phyloP scores from a whole-genome alignment of 2,797 vertebrate species.

The Tragopan temminckii region DNA sequence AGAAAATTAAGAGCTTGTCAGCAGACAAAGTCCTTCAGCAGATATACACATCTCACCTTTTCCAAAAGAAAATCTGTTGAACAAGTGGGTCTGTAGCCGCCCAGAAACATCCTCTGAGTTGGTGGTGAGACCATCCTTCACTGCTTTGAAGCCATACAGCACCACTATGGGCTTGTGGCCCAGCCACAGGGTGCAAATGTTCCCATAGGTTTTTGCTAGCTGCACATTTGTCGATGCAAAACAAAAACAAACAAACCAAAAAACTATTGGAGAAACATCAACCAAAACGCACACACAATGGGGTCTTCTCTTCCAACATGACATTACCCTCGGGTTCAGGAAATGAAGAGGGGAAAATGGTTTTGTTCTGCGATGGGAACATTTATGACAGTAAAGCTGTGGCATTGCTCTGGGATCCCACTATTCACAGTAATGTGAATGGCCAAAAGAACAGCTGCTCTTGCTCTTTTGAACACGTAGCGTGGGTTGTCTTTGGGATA shows the following conservation, averaged over 20 bases:
- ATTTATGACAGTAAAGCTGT: not conserved
- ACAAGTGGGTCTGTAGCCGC: not conserved
- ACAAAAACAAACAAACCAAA: not conserved
- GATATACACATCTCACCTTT: not conserved
- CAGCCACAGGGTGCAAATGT: conserved; percentile 34
- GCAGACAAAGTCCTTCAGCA: not conserved
- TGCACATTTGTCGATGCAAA: not conserved
- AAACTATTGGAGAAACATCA: not conserved
- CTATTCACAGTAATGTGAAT: not conserved
- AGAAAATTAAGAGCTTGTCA: not conserved
- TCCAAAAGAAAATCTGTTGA: not conserved
- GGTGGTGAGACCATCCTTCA: conserved; percentile 14
- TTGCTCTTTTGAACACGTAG: not conserved
- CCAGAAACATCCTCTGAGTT: conserved; percentile 1
- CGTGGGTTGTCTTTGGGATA: not conserved
- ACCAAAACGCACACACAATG: rapidly evolving
- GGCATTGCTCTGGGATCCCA: not conserved
- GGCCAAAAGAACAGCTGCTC: not conserved
- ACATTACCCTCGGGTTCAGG: not conserved
- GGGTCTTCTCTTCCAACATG: not conserved
- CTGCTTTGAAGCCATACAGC: conserved; percentile 20
- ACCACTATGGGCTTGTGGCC: not conserved
- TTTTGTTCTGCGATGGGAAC: not conserved
- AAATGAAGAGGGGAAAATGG: not conserved
- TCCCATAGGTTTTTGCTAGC: conserved; percentile 42